Percentiles rank a stretch among this genome's conserved stretches.
phyloP scores from a whole-genome alignment of 2,888 invertebrate genomes.

The Anoplius nigerrimus region DNA sequence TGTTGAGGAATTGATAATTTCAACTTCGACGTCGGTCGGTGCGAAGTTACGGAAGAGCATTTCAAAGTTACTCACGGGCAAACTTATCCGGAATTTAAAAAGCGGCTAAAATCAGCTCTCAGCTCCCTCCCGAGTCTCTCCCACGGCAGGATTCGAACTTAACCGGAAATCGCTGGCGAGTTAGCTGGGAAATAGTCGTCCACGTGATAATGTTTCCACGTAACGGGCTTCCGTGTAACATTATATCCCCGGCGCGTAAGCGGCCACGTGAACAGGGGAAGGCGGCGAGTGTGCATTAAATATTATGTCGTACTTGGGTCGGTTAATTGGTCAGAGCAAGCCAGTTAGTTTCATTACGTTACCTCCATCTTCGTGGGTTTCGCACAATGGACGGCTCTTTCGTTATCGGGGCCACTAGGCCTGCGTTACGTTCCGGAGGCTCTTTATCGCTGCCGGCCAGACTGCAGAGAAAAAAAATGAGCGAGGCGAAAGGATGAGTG shows the following conservation, averaged over 20 bases:
- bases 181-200: too few species aligned
- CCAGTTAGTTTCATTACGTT: slow-evolving; percentile 72
- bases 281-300: slow-evolving; percentile 59
- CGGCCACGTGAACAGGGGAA: slow-evolving; percentile 44
- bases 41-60: too few species aligned
- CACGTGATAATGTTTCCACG: slow-evolving; percentile 1
- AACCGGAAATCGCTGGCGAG: too few species aligned
- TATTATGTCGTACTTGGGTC: slow-evolving; percentile 62
- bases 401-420: slow-evolving; percentile 62
- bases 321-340: slow-evolving; percentile 69
- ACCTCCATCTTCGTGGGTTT: slow-evolving; percentile 70
- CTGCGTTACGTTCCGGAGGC: slow-evolving; percentile 29
- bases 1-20: too few species aligned
- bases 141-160: too few species aligned
- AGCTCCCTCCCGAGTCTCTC: too few species aligned
- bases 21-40: too few species aligned
- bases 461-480: background rate
- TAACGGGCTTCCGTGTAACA: slow-evolving; percentile 57
- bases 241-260: slow-evolving; percentile 45
- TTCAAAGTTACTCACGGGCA: too few species aligned
- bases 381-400: slow-evolving; percentile 62
- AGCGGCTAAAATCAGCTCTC: too few species aligned
- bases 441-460: slow-evolving; percentile 23
- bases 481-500: background rate
- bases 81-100: too few species aligned